Evolutionary conservation across 2,113 vertebrate genomes (phyloP).

Genomic region (Neogobius melanostomus): DNA sequence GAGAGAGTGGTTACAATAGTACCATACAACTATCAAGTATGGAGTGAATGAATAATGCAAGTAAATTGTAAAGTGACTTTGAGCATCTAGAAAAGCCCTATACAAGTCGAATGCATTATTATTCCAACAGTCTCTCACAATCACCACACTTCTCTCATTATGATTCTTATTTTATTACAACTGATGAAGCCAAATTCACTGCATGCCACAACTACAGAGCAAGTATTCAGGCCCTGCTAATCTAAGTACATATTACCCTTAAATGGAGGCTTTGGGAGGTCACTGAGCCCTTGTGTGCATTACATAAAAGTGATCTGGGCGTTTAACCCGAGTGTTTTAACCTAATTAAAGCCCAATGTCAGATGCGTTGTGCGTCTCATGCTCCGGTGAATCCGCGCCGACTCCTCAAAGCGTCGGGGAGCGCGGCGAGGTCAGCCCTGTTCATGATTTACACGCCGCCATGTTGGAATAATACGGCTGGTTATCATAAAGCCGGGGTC

Average conservation of each 20-base stretch:
- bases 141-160: no score
- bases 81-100: no score
- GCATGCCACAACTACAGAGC: neutral
- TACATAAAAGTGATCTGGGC: neutral
- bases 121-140: no score
- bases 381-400: conserved; percentile 11
- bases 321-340: conserved; percentile 13
- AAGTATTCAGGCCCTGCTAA: neutral
- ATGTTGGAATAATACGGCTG: conserved; percentile 17
- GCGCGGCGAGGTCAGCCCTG: conserved; percentile 20
- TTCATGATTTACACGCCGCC: conserved; percentile 37
- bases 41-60: no score
- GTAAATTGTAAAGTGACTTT: no score
- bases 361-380: conserved; percentile 13
- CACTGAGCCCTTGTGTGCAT: conserved; percentile 3
- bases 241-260: neutral
- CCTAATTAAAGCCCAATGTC: conserved; percentile 26
- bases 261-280: conserved; percentile 3
- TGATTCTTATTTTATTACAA: no score
- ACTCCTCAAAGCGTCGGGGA: conserved; percentile 22
- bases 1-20: no score
- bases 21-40: no score
- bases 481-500: conserved; percentile 35
- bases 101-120: no score
- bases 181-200: neutral